phyloP scores from a whole-genome alignment of 2,888 invertebrate genomes.

The Notocelia uddmanniana region DNA sequence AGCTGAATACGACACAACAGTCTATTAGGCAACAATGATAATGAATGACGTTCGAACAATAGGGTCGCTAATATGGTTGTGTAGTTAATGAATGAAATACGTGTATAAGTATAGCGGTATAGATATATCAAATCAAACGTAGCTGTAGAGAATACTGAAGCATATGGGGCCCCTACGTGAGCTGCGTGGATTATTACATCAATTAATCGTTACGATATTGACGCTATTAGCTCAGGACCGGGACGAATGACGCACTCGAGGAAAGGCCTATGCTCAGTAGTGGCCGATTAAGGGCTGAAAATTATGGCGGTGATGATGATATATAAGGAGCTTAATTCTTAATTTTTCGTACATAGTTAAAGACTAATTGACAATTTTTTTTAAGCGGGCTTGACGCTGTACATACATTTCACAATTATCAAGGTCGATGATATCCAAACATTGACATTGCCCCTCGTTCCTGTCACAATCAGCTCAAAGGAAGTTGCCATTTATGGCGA shows the following conservation, averaged over 20 bases:
- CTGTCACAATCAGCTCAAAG: slow-evolving; percentile 50
- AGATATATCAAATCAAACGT: not conserved
- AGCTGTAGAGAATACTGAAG: not conserved
- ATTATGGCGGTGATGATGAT: too few relatives aligned
- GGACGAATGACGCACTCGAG: too few relatives aligned
- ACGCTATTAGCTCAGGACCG: not conserved
- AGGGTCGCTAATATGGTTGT: slow-evolving; percentile 15
- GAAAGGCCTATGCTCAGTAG: too few relatives aligned
- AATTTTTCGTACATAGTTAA: too few relatives aligned
- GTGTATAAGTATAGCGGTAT: not conserved
- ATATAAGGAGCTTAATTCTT: too few relatives aligned
- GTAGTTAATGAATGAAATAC: slow-evolving; percentile 21
- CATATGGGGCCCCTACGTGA: not conserved
- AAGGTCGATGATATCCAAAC: slow-evolving; percentile 30
- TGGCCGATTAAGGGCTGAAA: too few relatives aligned
- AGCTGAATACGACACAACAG: not conserved
- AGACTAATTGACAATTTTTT: too few relatives aligned
- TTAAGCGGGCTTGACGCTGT: not conserved
- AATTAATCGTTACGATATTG: slow-evolving; percentile 7
- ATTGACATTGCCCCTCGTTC: slow-evolving; percentile 41
- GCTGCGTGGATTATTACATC: slow-evolving; percentile 8
- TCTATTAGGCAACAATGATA: slow-evolving; percentile 3
- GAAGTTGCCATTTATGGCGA: slow-evolving; percentile 68
- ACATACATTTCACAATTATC: not conserved
- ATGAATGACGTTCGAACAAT: slow-evolving; percentile 18